Percentiles rank a stretch among this genome's conserved stretches.
Conservation (phyloP, 1,140 invertebrate species). For the Temnothorax nylanderi region DNA sequence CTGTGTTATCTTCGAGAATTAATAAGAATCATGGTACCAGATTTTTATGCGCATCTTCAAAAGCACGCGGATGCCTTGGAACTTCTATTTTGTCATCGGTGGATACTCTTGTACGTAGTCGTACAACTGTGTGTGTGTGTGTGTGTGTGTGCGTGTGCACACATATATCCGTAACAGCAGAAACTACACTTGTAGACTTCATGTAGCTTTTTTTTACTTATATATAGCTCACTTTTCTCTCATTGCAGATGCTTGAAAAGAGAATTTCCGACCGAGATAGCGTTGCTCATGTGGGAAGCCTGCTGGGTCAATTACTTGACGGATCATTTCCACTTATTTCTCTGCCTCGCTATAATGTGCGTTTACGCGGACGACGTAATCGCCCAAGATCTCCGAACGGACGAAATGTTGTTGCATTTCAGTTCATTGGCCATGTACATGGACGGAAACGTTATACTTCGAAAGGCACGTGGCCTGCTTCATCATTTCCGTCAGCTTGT, state of each 20-base stretch:
- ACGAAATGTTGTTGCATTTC: constrained; percentile 97
- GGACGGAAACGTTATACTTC: constrained; percentile 95
- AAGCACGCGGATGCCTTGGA: constrained; percentile 94
- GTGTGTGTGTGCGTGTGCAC: too few relatives aligned
- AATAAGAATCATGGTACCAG: constrained; percentile 94
- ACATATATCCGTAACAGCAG: too few relatives aligned
- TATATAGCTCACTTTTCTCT: background rate
- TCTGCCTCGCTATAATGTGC: constrained; percentile 95
- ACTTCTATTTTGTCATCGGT: constrained; percentile 96
- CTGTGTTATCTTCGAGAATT: constrained; percentile 95
- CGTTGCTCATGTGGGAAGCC: constrained; percentile 96
- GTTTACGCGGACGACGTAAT: constrained; percentile 97
- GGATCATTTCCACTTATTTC: constrained; percentile 96
- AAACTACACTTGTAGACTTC: too few relatives aligned
- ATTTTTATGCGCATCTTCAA: constrained; percentile 94
- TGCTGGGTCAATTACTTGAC: constrained; percentile 98
- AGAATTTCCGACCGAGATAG: constrained; percentile 95
- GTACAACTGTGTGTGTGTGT: constrained; percentile 63
- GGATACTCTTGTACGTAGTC: constrained; percentile 93
- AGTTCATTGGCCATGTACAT: constrained; percentile 98
- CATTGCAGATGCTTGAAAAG: constrained; percentile 92
- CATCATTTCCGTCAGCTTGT: constrained; percentile 95
- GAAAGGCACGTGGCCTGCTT: constrained; percentile 96
- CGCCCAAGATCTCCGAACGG: constrained; percentile 94
- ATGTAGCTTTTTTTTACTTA: background rate